phyloP scores from a whole-genome alignment of 2,113 vertebrate genomes.

The Prunella himalayana region DNA sequence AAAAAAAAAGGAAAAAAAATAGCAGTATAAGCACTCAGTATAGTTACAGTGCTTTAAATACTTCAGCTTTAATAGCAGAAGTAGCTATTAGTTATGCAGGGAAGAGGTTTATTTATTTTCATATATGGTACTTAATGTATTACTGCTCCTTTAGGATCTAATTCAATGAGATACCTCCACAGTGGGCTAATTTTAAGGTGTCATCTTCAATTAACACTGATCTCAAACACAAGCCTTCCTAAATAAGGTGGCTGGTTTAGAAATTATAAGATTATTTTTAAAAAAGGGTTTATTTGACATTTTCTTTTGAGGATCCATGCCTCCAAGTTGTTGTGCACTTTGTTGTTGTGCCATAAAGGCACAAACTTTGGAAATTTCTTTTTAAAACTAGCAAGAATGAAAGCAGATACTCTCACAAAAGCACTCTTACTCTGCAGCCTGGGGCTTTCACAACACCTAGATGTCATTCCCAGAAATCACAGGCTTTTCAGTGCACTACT shows the following conservation, averaged over 20 bases:
- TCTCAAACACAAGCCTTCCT: conserved; percentile 6
- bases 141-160: conserved; percentile 18
- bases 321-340: background rate
- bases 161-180: conserved; percentile 1
- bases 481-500: background rate
- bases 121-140: background rate
- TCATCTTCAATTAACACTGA: conserved; percentile 39
- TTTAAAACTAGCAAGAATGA: background rate
- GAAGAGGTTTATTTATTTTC: conserved; percentile 33
- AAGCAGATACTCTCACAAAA: background rate
- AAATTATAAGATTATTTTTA: background rate
- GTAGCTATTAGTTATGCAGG: background rate
- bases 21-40: background rate
- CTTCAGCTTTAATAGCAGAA: background rate
- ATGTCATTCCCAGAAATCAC: background rate
- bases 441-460: background rate
- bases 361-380: background rate
- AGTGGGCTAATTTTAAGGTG: conserved; percentile 22
- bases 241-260: background rate
- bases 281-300: background rate
- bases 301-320: background rate
- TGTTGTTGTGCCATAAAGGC: background rate
- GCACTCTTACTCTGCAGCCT: background rate
- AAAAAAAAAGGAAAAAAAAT: background rate
- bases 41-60: background rate